phyloP scores from a whole-genome alignment of 1,140 invertebrate species.

The Lucilia cuprina region DNA sequence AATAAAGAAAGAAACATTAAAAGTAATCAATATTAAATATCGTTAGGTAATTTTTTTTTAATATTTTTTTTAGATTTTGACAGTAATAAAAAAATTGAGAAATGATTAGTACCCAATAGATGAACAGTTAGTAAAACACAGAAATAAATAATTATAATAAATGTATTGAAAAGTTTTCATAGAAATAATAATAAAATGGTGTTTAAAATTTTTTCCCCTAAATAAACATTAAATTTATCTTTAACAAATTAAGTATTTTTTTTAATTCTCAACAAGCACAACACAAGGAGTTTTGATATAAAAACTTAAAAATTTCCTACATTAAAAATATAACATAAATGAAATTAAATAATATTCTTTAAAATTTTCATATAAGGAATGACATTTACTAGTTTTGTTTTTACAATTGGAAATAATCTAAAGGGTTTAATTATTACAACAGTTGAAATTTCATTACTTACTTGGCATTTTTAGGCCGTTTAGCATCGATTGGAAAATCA shows the following conservation, averaged over 20 bases:
- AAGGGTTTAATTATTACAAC: background rate
- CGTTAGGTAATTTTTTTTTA: background rate
- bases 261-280: background rate
- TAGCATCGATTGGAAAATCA: constrained; percentile 60
- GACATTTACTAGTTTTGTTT: background rate
- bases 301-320: background rate
- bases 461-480: constrained; percentile 85
- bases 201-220: background rate
- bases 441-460: constrained; percentile 67
- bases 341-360: background rate
- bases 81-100: background rate
- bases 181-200: background rate
- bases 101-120: background rate
- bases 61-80: too few relatives aligned
- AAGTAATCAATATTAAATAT: background rate
- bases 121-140: constrained; percentile 1
- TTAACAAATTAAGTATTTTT: background rate
- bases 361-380: constrained; percentile 23
- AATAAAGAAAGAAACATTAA: constrained; percentile 28
- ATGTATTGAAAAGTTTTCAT: background rate
- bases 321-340: background rate
- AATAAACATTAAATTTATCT: background rate
- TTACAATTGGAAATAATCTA: constrained; percentile 19
- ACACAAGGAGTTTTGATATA: background rate
- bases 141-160: background rate